Evolutionary conservation across 2,797 vertebrate species (phyloP), one percentile per base, ranked within the genome.

Genomic region (Myotis planiceps): DNA sequence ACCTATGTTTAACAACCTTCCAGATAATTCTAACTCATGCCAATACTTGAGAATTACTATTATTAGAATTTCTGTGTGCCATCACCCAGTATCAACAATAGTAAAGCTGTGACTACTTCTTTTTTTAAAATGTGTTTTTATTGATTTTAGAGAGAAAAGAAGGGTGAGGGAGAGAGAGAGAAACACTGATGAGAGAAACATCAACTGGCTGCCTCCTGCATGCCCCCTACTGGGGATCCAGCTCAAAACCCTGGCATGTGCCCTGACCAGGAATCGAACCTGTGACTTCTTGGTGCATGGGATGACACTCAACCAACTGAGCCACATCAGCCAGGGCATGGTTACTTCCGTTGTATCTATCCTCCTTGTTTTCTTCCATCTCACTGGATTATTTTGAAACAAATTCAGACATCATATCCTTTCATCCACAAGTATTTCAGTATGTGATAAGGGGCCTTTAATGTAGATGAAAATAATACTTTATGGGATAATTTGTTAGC

Each of bases 381-480:
- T 88, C 53, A 58, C 8, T 85, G 80, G 32, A 29, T 84, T 58
- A 69, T 90, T 92, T 3, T 78, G 60, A 94, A 94, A 42, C 5
- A 81, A 95, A 92, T 81, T 58, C 34, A 88, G 25, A 91, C 53
- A 60, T 63, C 7, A 21, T 16, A 81, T 79, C 4, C 16, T 95
- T 89, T 87, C 68, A 94, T 45, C 49, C 34, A 2, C 83, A 83
- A 83, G 37, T 84, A 75, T 90, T 87, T 88, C 78, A 13, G 25
- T 51, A n/a, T 45, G 23, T 1, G 19, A 76, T 88, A 75, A 96
- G 65, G 65, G n/a, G 14, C 6, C 89, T 93, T 94, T 89, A 89
- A 72, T 81, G 45, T 9, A 75, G n/a, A 88, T 49, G 51, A 90
- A 96, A 95, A 88, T 58, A 80, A 72, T 66, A n/a, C 14, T 49